Conservation (phyloP, 2,113 vertebrate species). For the Sphaerodactylus townsendi region DNA sequence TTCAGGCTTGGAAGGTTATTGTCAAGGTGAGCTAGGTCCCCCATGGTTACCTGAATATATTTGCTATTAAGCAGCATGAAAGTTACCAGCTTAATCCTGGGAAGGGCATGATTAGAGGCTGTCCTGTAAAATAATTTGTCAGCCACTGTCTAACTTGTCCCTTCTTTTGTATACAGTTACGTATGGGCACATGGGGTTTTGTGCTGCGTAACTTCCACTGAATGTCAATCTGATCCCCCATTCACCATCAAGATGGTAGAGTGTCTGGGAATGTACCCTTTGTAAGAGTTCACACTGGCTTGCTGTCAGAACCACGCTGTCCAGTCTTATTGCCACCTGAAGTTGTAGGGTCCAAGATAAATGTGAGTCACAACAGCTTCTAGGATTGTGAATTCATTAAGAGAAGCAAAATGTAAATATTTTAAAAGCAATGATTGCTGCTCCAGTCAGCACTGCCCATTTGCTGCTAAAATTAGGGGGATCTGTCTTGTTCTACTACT, state of each 20-base stretch:
- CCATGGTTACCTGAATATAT: conserved; percentile 32
- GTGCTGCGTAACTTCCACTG: background rate
- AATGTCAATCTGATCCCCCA: background rate
- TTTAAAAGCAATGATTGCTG: background rate
- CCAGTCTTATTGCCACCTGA: background rate
- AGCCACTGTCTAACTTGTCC: background rate
- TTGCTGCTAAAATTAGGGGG: background rate
- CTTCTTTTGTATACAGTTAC: background rate
- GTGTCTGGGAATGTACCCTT: background rate
- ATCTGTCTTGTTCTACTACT: background rate
- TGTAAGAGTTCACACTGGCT: background rate
- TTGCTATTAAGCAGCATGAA: conserved; percentile 34
- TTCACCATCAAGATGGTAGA: fast-evolving
- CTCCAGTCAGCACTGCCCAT: background rate
- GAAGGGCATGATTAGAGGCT: conserved; percentile 25
- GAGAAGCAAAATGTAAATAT: background rate
- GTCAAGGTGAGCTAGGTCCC: conserved; percentile 54
- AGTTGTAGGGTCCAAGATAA: background rate
- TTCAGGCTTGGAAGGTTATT: conserved; percentile 48
- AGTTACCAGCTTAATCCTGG: background rate
- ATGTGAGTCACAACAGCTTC: background rate
- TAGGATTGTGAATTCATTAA: background rate
- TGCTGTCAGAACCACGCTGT: background rate
- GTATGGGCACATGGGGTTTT: background rate
- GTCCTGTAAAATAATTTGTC: background rate